Conservation (phyloP, 2,888 invertebrate genomes). For the Xylocampa areola region DNA sequence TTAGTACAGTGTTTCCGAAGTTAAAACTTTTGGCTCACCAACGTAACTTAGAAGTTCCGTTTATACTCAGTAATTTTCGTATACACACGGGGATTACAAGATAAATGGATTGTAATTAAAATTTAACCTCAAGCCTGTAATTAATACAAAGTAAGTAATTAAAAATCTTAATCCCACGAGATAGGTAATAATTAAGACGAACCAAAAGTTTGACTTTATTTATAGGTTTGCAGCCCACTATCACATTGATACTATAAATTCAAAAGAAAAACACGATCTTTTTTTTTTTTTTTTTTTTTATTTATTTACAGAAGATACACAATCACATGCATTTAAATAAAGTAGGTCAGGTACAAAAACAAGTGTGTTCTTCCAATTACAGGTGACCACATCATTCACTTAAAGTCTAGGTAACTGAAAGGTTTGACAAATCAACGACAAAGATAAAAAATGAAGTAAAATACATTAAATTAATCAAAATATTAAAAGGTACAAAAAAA, state of each 20-base stretch:
- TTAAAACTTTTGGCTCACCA: conserved; percentile 9
- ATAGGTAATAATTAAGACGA: conserved; percentile 37
- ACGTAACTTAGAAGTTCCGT: conserved; percentile 2
- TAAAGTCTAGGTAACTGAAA: too few relatives aligned
- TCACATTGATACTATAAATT: not conserved
- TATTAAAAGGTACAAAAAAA: too few relatives aligned
- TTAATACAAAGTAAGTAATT: conserved; percentile 33
- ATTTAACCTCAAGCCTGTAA: conserved; percentile 14
- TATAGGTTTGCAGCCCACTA: conserved; percentile 11
- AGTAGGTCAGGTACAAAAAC: too few relatives aligned
- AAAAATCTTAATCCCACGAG: conserved; percentile 29
- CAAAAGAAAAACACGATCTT: not conserved
- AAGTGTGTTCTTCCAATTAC: too few relatives aligned
- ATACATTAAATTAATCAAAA: too few relatives aligned
- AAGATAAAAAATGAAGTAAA: too few relatives aligned
- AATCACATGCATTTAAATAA: too few relatives aligned
- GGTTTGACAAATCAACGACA: too few relatives aligned
- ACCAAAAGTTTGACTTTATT: conserved; percentile 24
- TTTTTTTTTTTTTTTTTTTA: not conserved
- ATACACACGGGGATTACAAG: not conserved
- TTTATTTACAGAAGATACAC: too few relatives aligned
- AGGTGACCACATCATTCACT: too few relatives aligned
- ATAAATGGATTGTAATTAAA: conserved; percentile 1
- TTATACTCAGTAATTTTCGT: not conserved
- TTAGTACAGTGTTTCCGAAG: conserved; percentile 23